Evolutionary conservation across 2,113 vertebrate species (phyloP).

Genomic region (Campylomormyrus tamandua): DNA sequence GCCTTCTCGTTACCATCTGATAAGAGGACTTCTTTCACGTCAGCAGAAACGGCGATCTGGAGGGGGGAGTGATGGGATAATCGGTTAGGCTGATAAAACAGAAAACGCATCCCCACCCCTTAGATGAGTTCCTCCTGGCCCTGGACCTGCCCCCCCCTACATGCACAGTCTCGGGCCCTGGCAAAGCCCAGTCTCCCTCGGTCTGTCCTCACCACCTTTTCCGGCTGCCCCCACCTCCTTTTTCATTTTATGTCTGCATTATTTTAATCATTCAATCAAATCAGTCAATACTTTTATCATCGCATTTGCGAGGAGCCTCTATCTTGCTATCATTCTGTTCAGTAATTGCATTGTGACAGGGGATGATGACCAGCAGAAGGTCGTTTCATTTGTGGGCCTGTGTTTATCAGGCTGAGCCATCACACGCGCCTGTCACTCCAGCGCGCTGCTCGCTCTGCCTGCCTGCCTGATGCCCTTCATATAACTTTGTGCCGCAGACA

Average conservation of each 20-base stretch:
- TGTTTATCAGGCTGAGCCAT: constrained; percentile 99
- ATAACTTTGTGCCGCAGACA: constrained; percentile 91
- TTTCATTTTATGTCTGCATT: constrained; percentile 99
- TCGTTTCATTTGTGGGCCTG: constrained; percentile 98
- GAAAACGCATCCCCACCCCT: constrained; percentile 44
- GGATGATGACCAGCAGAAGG: constrained; percentile 99
- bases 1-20: constrained; percentile 99
- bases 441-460: constrained; percentile 95
- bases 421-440: constrained; percentile 99
- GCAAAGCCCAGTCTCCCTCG: constrained; percentile 74
- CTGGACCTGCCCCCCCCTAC: not conserved
- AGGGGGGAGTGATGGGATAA: constrained; percentile 39
- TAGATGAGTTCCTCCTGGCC: not conserved
- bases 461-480: constrained; percentile 99
- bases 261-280: constrained; percentile 99
- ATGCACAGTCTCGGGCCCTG: not conserved
- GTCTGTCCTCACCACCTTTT: constrained; percentile 66
- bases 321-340: constrained; percentile 99
- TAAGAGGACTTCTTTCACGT: constrained; percentile 98
- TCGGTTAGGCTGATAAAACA: constrained; percentile 57
- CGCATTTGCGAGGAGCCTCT: constrained; percentile 97
- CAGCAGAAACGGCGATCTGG: constrained; percentile 97
- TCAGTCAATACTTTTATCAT: constrained; percentile 99
- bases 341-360: constrained; percentile 99
- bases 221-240: constrained; percentile 72